Evolutionary conservation across 1,140 invertebrate species (phyloP).

Genomic region (Eurytemora carolleeae): DNA sequence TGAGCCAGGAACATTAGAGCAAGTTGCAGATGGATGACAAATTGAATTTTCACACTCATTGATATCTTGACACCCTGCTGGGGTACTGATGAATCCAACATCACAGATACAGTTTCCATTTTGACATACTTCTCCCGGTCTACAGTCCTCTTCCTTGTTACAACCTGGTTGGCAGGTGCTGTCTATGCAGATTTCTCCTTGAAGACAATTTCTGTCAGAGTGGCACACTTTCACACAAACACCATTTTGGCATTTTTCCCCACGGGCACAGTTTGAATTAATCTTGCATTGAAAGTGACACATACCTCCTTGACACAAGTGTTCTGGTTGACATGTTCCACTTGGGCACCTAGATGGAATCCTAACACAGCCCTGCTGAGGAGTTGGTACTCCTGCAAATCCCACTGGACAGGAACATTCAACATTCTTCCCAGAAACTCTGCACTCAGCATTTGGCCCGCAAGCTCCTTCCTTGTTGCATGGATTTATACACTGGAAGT

Average conservation of each 20-base stretch:
- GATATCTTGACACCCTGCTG: slow-evolving; percentile 50
- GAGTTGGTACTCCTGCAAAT: slow-evolving; percentile 65
- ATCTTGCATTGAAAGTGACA: slow-evolving; percentile 53
- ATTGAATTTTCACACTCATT: slow-evolving; percentile 32
- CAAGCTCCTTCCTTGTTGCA: slow-evolving; percentile 51
- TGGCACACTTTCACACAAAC: slow-evolving; percentile 66
- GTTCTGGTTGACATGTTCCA: slow-evolving; percentile 40
- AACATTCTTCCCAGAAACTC: slow-evolving; percentile 36
- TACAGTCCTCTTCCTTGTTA: slow-evolving; percentile 54
- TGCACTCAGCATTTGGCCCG: slow-evolving; percentile 61
- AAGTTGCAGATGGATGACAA: slow-evolving; percentile 54
- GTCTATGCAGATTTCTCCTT: slow-evolving; percentile 65
- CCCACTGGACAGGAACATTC: slow-evolving; percentile 53
- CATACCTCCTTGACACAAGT: slow-evolving; percentile 46
- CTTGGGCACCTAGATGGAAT: slow-evolving; percentile 42
- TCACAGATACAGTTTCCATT: slow-evolving; percentile 46
- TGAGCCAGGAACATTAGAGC: slow-evolving; percentile 54
- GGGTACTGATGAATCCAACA: slow-evolving; percentile 22
- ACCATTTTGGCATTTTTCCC: slow-evolving; percentile 55
- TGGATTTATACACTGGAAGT: slow-evolving; percentile 61
- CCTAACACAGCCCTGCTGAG: slow-evolving; percentile 63
- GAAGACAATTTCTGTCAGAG: slow-evolving; percentile 62
- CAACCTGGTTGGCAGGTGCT: slow-evolving; percentile 62
- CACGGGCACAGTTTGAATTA: slow-evolving; percentile 45
- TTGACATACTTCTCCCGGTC: slow-evolving; percentile 51